phyloP scores from a whole-genome alignment of 2,113 vertebrate species.

The Phoxinus phoxinus region DNA sequence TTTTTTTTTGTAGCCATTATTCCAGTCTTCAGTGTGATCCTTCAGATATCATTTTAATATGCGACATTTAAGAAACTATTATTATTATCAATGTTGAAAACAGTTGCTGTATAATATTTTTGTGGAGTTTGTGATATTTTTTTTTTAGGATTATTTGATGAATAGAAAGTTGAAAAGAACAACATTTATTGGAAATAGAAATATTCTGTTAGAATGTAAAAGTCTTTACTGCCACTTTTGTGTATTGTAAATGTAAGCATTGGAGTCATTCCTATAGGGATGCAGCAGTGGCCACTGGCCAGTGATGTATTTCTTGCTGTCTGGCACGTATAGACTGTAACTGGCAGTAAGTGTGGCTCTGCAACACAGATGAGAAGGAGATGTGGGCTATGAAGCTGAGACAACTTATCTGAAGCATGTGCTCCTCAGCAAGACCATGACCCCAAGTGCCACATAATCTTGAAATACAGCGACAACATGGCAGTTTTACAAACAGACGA shows the following conservation, averaged over 20 bases:
- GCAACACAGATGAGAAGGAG: slow-evolving; percentile 10
- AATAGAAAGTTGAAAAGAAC: neutral
- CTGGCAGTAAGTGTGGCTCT: slow-evolving; percentile 1
- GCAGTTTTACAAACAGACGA: neutral
- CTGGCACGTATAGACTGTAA: neutral
- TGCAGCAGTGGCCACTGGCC: neutral
- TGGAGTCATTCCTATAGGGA: neutral
- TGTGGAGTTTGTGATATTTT: neutral
- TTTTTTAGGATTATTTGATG: neutral
- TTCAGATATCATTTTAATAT: neutral
- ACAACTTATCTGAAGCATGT: slow-evolving; percentile 14
- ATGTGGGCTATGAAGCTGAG: neutral
- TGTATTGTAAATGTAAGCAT: neutral
- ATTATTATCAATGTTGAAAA: neutral
- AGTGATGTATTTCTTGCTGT: neutral
- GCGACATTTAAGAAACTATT: neutral
- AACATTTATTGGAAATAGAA: neutral
- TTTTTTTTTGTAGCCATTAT: neutral
- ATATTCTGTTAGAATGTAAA: neutral
- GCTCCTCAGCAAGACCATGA: neutral
- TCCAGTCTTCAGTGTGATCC: neutral
- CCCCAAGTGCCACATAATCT: neutral
- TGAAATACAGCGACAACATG: neutral
- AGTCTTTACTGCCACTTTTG: neutral
- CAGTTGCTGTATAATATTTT: neutral